Base-by-base conservation (phyloP, 2,797 vertebrate genomes). In the Malacoctenus gilli region DNA sequence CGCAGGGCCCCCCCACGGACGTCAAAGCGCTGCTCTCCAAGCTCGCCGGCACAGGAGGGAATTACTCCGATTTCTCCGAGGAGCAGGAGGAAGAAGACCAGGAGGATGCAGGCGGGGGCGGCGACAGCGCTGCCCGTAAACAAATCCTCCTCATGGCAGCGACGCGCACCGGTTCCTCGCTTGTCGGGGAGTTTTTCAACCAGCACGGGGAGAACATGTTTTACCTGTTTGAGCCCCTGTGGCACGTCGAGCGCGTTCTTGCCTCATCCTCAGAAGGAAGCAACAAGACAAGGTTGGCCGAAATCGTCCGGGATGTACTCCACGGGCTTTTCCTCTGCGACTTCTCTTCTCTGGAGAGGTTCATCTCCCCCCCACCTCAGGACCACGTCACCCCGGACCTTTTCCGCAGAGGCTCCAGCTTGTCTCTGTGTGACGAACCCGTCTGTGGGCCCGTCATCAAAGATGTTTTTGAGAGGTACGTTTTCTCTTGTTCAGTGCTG, bases 161-260 rank as follows among this genome's bases (percentile, higher is more conserved):
- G 38, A 98, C 97, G 0, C 92, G 97, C 54, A 97, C 97, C 0
- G 97, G 97, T 15, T 99, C 97, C 46, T 98, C 97, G 0, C 98
- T 99, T 0, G 94, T 98, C 4, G 97, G 97, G 0, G 95, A 99
- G 69, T 96, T 99, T 82, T 99, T 99, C 87, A 98, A 99, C 91
- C 96, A 98, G 84, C 95, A 98, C 15, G 91, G 93, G 13, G 90
- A 89, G 16, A 93, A 93, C 66, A 94, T 98, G 86, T 98, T 98
- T 88, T 99, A 98, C 89, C 92, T 98, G 89, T 99, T 94, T 0
- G 97, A 99, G 80, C 97, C 97, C 0, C 85, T 99, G 75, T 99
- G 96, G 96, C 97, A 99, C 2, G 92, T 97, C 0, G 95, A 97
- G 79, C 93, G 93, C 70, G 91, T 90, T 0, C 86, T 96, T 47